Conservation (phyloP, 2,113 vertebrate species). For the Eira barbara region DNA sequence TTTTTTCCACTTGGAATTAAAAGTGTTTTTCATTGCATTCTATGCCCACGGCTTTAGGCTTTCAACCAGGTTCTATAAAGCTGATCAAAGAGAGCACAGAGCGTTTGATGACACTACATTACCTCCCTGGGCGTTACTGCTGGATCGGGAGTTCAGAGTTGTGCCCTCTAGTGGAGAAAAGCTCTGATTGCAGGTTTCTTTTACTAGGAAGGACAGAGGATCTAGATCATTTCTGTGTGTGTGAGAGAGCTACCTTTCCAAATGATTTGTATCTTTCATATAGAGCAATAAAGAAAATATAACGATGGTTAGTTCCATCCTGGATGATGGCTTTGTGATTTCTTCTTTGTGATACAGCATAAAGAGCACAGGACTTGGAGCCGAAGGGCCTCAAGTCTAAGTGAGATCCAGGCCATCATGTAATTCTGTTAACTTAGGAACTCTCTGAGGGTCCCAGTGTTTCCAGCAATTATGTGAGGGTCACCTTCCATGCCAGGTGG, state of each 20-base stretch:
- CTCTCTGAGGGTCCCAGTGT: not conserved
- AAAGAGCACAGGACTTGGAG: not conserved
- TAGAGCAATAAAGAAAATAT: not conserved
- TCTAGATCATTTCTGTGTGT: not conserved
- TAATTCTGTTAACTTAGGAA: not conserved
- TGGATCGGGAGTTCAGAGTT: not conserved
- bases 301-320: not conserved
- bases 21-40: not conserved
- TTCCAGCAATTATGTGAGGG: not conserved
- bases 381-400: not conserved
- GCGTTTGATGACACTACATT: not conserved
- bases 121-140: not conserved
- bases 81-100: not conserved
- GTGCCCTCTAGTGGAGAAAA: slow-evolving; percentile 49
- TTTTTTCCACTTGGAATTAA: slow-evolving; percentile 12
- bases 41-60: not conserved
- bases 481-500: not conserved
- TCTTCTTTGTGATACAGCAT: not conserved
- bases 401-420: not conserved
- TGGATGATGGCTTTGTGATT: not conserved
- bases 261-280: not conserved
- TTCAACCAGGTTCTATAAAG: not conserved
- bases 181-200: not conserved
- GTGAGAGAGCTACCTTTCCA: not conserved
- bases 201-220: not conserved